Percentiles rank a stretch among this genome's conserved stretches.
Conservation (phyloP, 2,113 vertebrate species). For the Lophochroa leadbeateri region DNA sequence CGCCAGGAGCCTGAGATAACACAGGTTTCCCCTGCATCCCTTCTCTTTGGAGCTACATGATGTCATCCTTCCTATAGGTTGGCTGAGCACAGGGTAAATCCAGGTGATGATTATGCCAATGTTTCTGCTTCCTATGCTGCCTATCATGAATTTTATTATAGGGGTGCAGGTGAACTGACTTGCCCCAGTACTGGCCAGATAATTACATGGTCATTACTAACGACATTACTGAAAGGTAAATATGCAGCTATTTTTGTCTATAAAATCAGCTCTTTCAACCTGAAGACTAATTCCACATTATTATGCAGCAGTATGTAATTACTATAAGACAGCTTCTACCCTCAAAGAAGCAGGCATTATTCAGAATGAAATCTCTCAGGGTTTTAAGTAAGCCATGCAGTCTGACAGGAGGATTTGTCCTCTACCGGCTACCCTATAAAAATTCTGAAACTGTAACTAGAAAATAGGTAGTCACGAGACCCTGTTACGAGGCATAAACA, state of each 20-base stretch:
- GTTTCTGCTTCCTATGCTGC: not conserved
- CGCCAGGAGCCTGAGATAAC: not conserved
- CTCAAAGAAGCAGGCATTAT: not conserved
- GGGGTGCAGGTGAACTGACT: not conserved
- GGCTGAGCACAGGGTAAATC: not conserved
- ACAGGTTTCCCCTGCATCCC: not conserved
- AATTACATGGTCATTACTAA: slow-evolving; percentile 43
- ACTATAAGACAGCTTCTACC: not conserved
- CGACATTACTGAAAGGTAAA: not conserved
- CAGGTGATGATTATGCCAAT: not conserved
- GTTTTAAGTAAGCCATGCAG: not conserved
- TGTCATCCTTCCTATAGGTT: not conserved
- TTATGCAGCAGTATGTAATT: slow-evolving; percentile 22
- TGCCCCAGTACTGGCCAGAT: not conserved
- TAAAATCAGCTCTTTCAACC: slow-evolving; percentile 31
- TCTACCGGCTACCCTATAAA: not conserved
- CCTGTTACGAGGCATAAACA: not conserved
- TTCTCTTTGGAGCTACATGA: not conserved
- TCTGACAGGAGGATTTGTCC: not conserved
- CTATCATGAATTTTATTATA: not conserved
- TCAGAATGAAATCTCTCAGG: not conserved
- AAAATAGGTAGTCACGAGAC: not conserved
- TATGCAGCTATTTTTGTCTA: slow-evolving; percentile 40
- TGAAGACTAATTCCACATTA: slow-evolving; percentile 28
- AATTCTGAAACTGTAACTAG: not conserved